These are phyloP conservation scores for Hypsibius dujardini DNA, from an alignment of 1,140 invertebrate genomes.

Conservation along the genomic window DNA sequence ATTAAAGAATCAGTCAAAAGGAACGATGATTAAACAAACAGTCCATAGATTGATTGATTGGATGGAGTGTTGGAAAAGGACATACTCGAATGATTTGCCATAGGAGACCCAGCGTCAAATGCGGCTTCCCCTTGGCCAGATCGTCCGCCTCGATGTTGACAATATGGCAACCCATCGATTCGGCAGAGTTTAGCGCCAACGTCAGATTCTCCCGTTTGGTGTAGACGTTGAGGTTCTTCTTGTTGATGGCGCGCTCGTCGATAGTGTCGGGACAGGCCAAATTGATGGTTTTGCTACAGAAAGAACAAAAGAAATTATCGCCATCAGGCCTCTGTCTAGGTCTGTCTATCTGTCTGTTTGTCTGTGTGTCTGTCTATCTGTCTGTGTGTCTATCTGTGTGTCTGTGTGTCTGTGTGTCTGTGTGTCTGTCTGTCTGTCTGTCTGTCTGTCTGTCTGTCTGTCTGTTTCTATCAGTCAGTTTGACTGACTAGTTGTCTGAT, in stretches of 20 bases:
- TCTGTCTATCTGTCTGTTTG: too few species aligned
- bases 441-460: too few species aligned
- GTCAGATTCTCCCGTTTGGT: slow-evolving; percentile 89
- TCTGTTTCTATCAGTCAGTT: too few species aligned
- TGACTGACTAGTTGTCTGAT: too few species aligned
- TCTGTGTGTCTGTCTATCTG: too few species aligned
- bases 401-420: too few species aligned
- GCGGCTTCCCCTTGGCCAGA: slow-evolving; percentile 76
- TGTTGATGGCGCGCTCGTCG: slow-evolving; percentile 93
- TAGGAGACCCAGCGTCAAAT: slow-evolving; percentile 80
- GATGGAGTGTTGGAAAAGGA: slow-evolving; percentile 11
- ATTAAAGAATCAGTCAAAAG: slow-evolving; percentile 17
- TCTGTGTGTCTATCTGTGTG: too few species aligned
- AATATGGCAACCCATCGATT: slow-evolving; percentile 93
- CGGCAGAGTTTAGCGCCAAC: slow-evolving; percentile 76
- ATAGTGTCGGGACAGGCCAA: slow-evolving; percentile 96
- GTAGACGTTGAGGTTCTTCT: slow-evolving; percentile 72
- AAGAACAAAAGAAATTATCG: slow-evolving; percentile 19
- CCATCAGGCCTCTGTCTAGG: too few species aligned
- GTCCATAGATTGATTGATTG: too few species aligned
- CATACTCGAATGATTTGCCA: slow-evolving; percentile 91
- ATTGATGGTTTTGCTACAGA: slow-evolving; percentile 88
- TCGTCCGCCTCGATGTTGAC: slow-evolving; percentile 96
- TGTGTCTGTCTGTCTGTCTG: too few species aligned
- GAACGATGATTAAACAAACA: not conserved